Base-by-base conservation (phyloP, 2,888 invertebrate species). In the Hyles lineata region DNA sequence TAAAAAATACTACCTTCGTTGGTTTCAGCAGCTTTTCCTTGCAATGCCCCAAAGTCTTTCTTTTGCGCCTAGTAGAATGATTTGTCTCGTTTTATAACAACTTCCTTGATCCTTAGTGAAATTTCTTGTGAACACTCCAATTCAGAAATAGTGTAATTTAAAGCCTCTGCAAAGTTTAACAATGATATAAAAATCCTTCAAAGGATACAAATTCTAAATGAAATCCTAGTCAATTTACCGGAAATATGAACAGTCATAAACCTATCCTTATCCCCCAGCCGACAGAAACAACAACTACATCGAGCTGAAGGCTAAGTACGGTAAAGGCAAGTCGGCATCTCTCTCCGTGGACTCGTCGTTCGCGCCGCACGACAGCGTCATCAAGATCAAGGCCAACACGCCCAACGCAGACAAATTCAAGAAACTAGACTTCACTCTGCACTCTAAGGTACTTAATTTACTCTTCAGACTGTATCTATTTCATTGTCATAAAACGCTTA, bases 371-470 rank as follows among this genome's bases (percentile, higher is more conserved):
- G 90, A 92, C 69, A 85, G 89, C 74, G 77, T 77, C 8, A 35
- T 92, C 8, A 79, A 79, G 62, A 70, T 94, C 43, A 85, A 86
- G 70, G 85, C 86, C 5, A 84, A 83, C 76, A 83, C 89, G 86
- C 79, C 95, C 81, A 81, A 96, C 2, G 85, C 89, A 43, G 96
- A 96, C 59, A 88, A 92, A 1, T 82, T 92, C 25, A 95, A 95
- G 85, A 92, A 91, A 55, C 83, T 96, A 1, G 93, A 95, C 32
- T 52, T 96, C 4, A 82, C 86, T 25, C 84, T 96, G 0, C 87
- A 92, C 58, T 89, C 91, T n/a, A 95, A 90, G 92, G 94, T 93
- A n/a, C n/a, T n/a, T n/a, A 77, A 77, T 43, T 71, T 71, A 8
- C 6, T 59, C 3, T 11, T 23, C 2, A 7, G 9, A 59, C 21